phyloP scores from a whole-genome alignment of 2,797 vertebrate species.

The Diglossa cyanea region DNA sequence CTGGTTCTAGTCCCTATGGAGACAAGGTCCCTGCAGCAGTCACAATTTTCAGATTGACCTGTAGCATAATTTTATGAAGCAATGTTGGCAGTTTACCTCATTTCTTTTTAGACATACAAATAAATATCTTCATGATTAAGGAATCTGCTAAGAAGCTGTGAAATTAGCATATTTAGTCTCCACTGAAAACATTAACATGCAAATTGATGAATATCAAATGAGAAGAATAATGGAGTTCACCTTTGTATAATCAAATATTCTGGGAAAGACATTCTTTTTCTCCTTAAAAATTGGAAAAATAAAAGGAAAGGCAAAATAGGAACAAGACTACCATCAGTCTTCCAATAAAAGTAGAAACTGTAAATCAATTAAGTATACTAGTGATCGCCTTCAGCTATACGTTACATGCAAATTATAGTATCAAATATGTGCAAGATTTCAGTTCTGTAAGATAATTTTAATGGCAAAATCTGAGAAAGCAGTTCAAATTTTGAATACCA shows the following conservation, averaged over 20 bases:
- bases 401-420: neutral
- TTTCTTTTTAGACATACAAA: constrained; percentile 41
- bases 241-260: constrained; percentile 52
- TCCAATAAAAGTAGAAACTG: neutral
- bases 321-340: neutral
- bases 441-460: neutral
- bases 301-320: neutral
- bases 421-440: neutral
- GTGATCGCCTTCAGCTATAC: neutral
- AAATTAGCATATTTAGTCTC: constrained; percentile 56
- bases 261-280: constrained; percentile 12
- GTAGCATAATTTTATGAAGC: neutral
- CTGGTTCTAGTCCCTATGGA: neutral
- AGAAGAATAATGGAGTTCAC: constrained; percentile 52
- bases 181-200: constrained; percentile 47
- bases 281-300: neutral
- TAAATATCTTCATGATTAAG: constrained; percentile 47
- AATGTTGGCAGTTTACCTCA: neutral
- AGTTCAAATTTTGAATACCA: neutral
- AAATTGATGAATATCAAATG: constrained; percentile 45
- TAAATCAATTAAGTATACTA: neutral
- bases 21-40: neutral
- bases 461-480: neutral
- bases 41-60: neutral
- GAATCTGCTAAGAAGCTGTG: constrained; percentile 36